Evolutionary conservation across 2,888 invertebrate genomes (phyloP).

Genomic region (Zelleria hepariella): DNA sequence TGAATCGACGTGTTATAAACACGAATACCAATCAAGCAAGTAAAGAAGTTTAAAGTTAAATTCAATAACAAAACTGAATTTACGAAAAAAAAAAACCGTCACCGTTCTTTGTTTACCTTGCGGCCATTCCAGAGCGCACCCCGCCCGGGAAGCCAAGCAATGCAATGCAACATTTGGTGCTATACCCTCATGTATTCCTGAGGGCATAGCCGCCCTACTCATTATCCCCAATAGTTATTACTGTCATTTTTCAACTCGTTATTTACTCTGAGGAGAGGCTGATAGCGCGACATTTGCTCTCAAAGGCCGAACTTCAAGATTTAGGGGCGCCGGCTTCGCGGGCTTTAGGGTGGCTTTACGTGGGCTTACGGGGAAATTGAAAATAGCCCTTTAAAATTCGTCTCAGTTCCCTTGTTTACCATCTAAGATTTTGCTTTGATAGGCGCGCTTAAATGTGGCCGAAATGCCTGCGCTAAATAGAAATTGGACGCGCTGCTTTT

Average conservation of each 20-base stretch:
- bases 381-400: slow-evolving; percentile 52
- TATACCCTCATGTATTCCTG: slow-evolving; percentile 58
- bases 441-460: slow-evolving; percentile 20
- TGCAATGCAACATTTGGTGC: slow-evolving; percentile 59
- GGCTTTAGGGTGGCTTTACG: slow-evolving; percentile 42
- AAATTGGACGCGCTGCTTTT: neutral
- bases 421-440: slow-evolving; percentile 22
- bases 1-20: too few species aligned
- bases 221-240: slow-evolving; percentile 69
- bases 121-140: slow-evolving; percentile 19
- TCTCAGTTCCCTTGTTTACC: slow-evolving; percentile 26
- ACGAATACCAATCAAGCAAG: too few species aligned
- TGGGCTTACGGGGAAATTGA: slow-evolving; percentile 57
- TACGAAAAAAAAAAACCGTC: too few species aligned
- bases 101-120: slow-evolving; percentile 41
- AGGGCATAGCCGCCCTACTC: slow-evolving; percentile 66
- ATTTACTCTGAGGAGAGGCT: slow-evolving; percentile 68
- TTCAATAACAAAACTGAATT: too few species aligned
- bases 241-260: slow-evolving; percentile 73
- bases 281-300: slow-evolving; percentile 66
- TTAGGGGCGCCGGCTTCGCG: slow-evolving; percentile 53
- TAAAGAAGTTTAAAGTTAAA: too few species aligned
- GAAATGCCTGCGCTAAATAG: neutral
- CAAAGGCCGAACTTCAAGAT: slow-evolving; percentile 52
- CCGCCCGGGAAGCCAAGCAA: slow-evolving; percentile 14